Percentiles rank a stretch among this genome's conserved stretches.
phyloP scores from a whole-genome alignment of 2,113 vertebrate species.

The Symphodus melops region DNA sequence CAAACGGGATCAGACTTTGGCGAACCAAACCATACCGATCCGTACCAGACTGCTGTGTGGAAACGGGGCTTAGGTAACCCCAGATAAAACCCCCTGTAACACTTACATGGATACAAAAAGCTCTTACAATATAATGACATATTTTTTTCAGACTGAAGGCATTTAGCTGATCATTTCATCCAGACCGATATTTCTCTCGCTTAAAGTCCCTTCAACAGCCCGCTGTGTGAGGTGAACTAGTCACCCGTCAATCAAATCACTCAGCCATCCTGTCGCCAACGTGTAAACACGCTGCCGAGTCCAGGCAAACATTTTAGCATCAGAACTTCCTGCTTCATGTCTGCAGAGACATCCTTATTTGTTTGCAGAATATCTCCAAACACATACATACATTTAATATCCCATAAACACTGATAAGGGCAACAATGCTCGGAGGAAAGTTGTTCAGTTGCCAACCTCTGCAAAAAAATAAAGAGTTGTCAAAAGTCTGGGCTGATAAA shows the following conservation, averaged over 20 bases:
- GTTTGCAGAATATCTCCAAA: conserved; percentile 27
- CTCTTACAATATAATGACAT: too few relatives aligned
- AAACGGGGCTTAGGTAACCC: too few relatives aligned
- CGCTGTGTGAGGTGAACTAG: not conserved
- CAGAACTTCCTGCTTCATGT: conserved; percentile 24
- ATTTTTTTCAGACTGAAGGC: not conserved
- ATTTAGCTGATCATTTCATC: not conserved
- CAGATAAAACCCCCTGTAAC: too few relatives aligned
- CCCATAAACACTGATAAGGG: conserved; percentile 25
- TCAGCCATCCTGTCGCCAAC: conserved; percentile 8
- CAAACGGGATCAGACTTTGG: too few relatives aligned
- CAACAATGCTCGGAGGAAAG: conserved; percentile 32
- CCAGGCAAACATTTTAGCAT: conserved; percentile 23
- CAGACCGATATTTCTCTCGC: not conserved
- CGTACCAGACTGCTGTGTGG: too few relatives aligned
- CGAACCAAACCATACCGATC: too few relatives aligned
- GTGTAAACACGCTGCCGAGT: conserved; percentile 19
- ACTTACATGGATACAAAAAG: too few relatives aligned
- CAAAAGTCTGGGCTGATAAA: conserved; percentile 51
- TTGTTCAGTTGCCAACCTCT: conserved; percentile 29
- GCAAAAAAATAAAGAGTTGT: conserved; percentile 27
- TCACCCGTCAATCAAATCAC: conserved; percentile 1
- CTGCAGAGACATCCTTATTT: conserved; percentile 20
- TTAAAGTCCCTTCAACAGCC: not conserved
- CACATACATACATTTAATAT: conserved; percentile 17